Percentiles rank a stretch among this genome's conserved stretches.
Conservation (phyloP, 2,797 vertebrate species). For the Diplodus puntazzo region DNA sequence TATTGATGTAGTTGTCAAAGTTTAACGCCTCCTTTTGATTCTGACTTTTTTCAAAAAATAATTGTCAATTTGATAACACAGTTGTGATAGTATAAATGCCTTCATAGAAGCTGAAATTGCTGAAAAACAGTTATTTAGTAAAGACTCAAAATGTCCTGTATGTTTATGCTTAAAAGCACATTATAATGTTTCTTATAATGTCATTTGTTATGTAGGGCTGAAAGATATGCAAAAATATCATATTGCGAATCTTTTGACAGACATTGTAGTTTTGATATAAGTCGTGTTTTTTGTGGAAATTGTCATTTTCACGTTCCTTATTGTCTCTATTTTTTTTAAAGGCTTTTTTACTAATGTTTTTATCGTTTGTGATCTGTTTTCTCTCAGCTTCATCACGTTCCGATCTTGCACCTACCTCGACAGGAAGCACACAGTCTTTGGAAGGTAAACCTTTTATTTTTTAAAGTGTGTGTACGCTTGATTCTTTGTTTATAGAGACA, state of each 20-base stretch:
- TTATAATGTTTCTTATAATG: too few relatives aligned
- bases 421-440: slow-evolving; percentile 96
- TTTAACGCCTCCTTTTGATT: neutral
- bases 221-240: too few relatives aligned
- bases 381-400: slow-evolving; percentile 95
- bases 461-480: neutral
- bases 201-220: neutral
- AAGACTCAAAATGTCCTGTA: too few relatives aligned
- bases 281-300: neutral
- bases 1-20: neutral
- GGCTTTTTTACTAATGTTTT: neutral
- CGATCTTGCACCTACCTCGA: slow-evolving; percentile 96
- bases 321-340: neutral
- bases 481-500: neutral
- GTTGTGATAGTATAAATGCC: neutral
- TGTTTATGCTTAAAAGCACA: too few relatives aligned
- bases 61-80: neutral
- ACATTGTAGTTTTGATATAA: too few relatives aligned
- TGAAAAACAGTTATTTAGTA: neutral
- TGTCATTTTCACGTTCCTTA: neutral
- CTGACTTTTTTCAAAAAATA: neutral
- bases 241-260: too few relatives aligned
- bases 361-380: slow-evolving; percentile 3
- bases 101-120: neutral
- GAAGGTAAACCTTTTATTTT: slow-evolving; percentile 84